Conservation (phyloP, 1,140 invertebrate species). For the silkworm (Bombyx mori) region ASM3026992v2 NC_085127.1:10930001-10930500, state of each 20-base stretch:
- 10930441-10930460: neutral
- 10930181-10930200: too few relatives aligned
- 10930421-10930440: conserved; percentile 3
- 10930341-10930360: neutral
- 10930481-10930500: conserved; percentile 5
- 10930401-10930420: conserved; percentile 24
- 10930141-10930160: too few relatives aligned
- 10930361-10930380: neutral
- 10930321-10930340: conserved; percentile 13
- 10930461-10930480: conserved; percentile 1
- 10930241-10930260: neutral
- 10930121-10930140: too few relatives aligned
- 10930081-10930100: too few relatives aligned
- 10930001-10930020: too few relatives aligned
- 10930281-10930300: conserved; percentile 17
- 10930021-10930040: too few relatives aligned
- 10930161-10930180: too few relatives aligned
- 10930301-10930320: conserved; percentile 5
- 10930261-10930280: neutral
- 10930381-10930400: conserved; percentile 15
- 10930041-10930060: too few relatives aligned
- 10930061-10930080: too few relatives aligned
- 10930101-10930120: too few relatives aligned
- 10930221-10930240: too few relatives aligned
- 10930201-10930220: too few relatives aligned